A percentile compares a stretch with the other conserved stretches of the same genome.
These are phyloP conservation scores for Ridgeia piscesae DNA, from an alignment of 1,140 invertebrate species.

Conservation along the genomic window DNA sequence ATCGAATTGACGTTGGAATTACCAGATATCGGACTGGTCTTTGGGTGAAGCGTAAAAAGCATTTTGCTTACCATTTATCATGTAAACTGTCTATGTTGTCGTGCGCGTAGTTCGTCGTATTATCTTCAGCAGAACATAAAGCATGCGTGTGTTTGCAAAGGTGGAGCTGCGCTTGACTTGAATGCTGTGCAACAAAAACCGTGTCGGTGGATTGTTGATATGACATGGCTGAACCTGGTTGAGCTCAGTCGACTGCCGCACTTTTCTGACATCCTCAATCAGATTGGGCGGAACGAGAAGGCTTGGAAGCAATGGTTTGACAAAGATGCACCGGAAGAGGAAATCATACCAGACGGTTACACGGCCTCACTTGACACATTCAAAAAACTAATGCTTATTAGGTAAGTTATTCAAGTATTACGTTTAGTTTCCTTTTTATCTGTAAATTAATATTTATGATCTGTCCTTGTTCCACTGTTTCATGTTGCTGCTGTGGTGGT, in stretches of 20 bases:
- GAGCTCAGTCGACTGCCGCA: constrained; percentile 85
- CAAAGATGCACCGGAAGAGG: constrained; percentile 88
- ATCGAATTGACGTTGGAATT: no score
- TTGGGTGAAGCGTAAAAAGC: no score
- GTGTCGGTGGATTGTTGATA: constrained; percentile 92
- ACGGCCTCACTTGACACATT: constrained; percentile 86
- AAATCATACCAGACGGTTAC: constrained; percentile 88
- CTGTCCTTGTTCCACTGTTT: neutral
- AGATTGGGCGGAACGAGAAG: constrained; percentile 72
- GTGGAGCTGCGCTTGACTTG: constrained; percentile 89
- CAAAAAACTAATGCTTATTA: constrained; percentile 75
- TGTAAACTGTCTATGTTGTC: no score
- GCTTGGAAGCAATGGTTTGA: constrained; percentile 95
- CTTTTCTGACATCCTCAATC: constrained; percentile 79
- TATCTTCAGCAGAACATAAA: neutral
- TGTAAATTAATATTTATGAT: neutral
- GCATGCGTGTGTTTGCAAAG: neutral
- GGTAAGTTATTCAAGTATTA: constrained; percentile 13
- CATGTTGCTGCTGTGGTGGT: neutral
- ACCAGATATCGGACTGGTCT: no score
- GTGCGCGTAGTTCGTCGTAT: no score
- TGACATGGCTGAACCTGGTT: constrained; percentile 95
- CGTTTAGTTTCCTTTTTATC: no score
- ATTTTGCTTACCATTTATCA: no score
- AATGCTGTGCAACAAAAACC: constrained; percentile 93